phyloP scores from a whole-genome alignment of 2,797 vertebrate species.

The Malurus splendens region DNA sequence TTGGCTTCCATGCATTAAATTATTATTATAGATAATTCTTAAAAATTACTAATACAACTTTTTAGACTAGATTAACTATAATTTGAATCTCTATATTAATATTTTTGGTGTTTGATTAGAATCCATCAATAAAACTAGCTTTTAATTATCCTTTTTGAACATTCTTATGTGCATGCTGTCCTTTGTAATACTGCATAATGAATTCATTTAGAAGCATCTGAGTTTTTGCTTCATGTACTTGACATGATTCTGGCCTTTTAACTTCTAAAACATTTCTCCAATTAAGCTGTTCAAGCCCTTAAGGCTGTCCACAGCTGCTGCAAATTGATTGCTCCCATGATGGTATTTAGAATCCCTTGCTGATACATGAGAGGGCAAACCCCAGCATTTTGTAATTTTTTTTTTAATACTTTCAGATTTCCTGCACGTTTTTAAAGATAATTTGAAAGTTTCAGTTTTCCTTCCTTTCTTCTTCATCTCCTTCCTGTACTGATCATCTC shows the following conservation, averaged over 20 bases:
- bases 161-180: neutral
- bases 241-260: constrained; percentile 50
- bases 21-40: neutral
- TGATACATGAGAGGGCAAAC: constrained; percentile 14
- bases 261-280: constrained; percentile 51
- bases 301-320: constrained; percentile 45
- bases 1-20: neutral
- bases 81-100: neutral
- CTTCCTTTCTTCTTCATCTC: neutral
- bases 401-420: neutral
- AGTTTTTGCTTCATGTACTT: constrained; percentile 34
- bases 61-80: neutral
- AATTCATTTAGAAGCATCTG: constrained; percentile 24
- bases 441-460: neutral
- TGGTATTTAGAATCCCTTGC: constrained; percentile 34
- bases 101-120: neutral
- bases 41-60: neutral
- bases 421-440: neutral
- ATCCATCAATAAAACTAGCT: neutral
- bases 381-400: neutral
- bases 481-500: neutral
- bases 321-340: constrained; percentile 44
- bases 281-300: constrained; percentile 38
- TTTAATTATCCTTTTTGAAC: neutral
- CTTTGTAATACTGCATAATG: neutral